These are phyloP conservation scores for Platysternon megacephalum DNA, from an alignment of 2,113 vertebrate genomes.

Conservation along the genomic window DNA sequence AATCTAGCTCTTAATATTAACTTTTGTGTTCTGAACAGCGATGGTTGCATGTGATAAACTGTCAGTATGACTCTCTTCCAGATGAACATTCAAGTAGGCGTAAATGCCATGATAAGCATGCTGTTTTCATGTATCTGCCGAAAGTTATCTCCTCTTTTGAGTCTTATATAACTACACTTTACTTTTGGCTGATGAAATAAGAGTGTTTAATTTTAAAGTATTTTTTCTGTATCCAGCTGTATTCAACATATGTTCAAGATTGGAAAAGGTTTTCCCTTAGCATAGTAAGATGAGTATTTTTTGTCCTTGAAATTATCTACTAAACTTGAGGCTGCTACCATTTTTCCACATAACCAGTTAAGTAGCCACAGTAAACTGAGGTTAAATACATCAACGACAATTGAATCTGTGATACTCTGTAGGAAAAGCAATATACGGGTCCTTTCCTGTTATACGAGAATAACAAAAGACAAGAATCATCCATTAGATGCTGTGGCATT, in stretches of 20 bases:
- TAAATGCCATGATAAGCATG: constrained; percentile 72
- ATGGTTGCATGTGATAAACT: constrained; percentile 59
- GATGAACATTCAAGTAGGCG: constrained; percentile 69
- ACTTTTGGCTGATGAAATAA: constrained; percentile 4
- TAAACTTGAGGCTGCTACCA: background rate
- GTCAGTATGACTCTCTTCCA: constrained; percentile 68
- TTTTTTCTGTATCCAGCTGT: background rate
- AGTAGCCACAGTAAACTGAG: background rate
- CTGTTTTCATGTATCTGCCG: constrained; percentile 59
- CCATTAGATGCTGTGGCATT: background rate
- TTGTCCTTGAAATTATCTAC: background rate
- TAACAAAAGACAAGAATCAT: background rate
- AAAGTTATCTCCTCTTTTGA: constrained; percentile 50
- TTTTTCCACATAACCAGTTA: background rate
- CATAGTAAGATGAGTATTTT: background rate
- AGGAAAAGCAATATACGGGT: background rate
- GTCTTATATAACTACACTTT: constrained; percentile 66
- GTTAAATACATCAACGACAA: background rate
- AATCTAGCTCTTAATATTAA: constrained; percentile 57
- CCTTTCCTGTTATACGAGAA: background rate
- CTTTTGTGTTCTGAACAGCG: constrained; percentile 71
- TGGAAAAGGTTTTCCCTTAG: background rate
- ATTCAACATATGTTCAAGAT: background rate
- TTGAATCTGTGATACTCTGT: background rate
- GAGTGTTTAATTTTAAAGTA: background rate